Evolutionary conservation across 2,888 invertebrate species (phyloP).

Genomic region (Proisotoma minuta): DNA sequence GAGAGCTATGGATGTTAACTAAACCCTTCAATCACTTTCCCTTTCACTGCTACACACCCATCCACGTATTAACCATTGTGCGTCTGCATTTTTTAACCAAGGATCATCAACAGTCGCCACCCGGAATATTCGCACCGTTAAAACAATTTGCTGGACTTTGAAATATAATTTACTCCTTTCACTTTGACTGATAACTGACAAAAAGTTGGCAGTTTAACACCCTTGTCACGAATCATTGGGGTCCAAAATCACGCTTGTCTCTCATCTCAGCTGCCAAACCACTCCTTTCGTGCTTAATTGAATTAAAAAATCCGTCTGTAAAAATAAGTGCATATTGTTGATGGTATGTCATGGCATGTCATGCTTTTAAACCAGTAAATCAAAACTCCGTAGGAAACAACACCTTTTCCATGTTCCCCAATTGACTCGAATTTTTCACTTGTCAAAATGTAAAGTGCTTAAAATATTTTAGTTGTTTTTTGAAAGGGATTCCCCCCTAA

Average conservation of each 20-base stretch:
- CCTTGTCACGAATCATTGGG: neutral
- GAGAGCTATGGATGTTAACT: neutral
- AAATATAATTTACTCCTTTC: conserved; percentile 1
- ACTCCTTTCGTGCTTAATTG: neutral
- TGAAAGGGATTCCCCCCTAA: too few relatives aligned
- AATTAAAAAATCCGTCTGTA: conserved; percentile 1
- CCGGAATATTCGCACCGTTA: neutral
- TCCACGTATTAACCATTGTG: neutral
- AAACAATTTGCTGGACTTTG: neutral
- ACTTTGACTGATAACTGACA: conserved; percentile 2
- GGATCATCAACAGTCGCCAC: conserved; percentile 5
- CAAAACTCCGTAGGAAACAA: neutral
- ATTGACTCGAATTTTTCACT: conserved; percentile 4
- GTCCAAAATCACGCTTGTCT: neutral
- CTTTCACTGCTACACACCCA: too few relatives aligned
- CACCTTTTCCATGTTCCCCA: conserved; percentile 1
- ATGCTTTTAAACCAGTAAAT: neutral
- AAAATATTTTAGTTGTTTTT: neutral
- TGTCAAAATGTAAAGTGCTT: neutral
- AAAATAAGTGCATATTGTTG: neutral
- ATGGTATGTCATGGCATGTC: conserved; percentile 2
- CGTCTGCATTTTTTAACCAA: neutral
- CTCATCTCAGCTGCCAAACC: conserved; percentile 1
- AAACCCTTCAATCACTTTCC: conserved; percentile 4
- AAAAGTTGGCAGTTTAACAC: conserved; percentile 6